Evolutionary conservation across 2,888 invertebrate genomes (phyloP), one percentile per base, ranked within the genome.

Genomic region (Ormyrus nitidulus): DNA sequence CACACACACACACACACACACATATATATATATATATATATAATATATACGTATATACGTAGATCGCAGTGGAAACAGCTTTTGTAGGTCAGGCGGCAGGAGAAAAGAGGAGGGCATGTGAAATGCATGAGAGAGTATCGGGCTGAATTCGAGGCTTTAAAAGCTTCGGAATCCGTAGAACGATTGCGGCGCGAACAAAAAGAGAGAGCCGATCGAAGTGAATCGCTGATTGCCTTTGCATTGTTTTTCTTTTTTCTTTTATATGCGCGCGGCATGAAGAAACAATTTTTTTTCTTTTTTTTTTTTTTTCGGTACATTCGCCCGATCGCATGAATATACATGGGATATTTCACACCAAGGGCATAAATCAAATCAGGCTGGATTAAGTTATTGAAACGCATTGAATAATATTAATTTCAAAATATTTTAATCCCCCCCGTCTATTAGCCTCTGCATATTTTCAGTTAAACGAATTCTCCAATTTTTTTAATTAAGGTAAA

Each of bases 91-190:
- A 19, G 19, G 19, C 19, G 19, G 19, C 19, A 19, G 1, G 19
- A 19, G 19, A 19, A 19, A 19, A 19, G 19, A 19, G 19, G 19
- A 46, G 62, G 48, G 11, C 61, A 72, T 53, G 44, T 49, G 46
- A 59, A 34, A 59, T 53, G 72, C 53, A 62, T 53, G 72, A 61
- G 58, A 49, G 19, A 54, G 62, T 70, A 58, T 48, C n/a, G 72
- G 11, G 34, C 19, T 54, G 73, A 73, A 56, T 71, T 49, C 61
- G 54, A 19, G 65, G 73, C 64, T 65, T 73, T 73, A 65, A 73
- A 73, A 73, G 73, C 64, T 54, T 48, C n/a, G 64, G n/a, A 70
- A 73, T 73, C 61, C 65, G 48, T 48, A 19, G 34, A 49, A 51
- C 19, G 34, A 34, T 19, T 19, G 19, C 61, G 11, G 13, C 6